Percentiles rank a stretch among this genome's conserved stretches.
phyloP scores from a whole-genome alignment of 2,888 invertebrate species.

The Tubulanus polymorphus region DNA sequence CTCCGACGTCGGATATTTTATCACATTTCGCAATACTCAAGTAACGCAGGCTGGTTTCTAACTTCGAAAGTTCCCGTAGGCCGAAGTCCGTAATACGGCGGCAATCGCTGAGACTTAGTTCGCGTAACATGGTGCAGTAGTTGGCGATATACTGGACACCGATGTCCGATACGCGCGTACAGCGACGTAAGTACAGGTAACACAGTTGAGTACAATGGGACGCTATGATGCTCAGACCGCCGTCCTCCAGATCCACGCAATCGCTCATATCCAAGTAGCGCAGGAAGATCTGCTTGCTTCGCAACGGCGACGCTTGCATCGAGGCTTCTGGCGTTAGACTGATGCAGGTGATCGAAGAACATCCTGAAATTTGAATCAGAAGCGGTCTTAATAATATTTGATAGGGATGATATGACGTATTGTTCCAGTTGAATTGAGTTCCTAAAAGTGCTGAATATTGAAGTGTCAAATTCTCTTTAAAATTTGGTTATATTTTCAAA shows the following conservation, averaged over 20 bases:
- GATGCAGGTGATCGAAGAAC: slow-evolving; percentile 75
- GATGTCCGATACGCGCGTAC: slow-evolving; percentile 83
- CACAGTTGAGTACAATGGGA: slow-evolving; percentile 82
- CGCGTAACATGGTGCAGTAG: slow-evolving; percentile 77
- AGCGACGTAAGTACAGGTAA: slow-evolving; percentile 82
- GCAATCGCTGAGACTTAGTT: slow-evolving; percentile 82
- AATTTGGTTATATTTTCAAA: too few relatives aligned
- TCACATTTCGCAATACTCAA: slow-evolving; percentile 92
- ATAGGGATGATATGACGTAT: too few relatives aligned
- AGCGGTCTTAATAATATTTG: not conserved
- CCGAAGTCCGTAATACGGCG: slow-evolving; percentile 82
- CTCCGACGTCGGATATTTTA: slow-evolving; percentile 76
- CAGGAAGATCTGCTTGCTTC: slow-evolving; percentile 61
- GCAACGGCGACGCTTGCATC: slow-evolving; percentile 40
- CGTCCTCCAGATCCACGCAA: slow-evolving; percentile 78
- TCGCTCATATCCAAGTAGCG: slow-evolving; percentile 89
- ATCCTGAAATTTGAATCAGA: slow-evolving; percentile 57
- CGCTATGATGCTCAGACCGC: slow-evolving; percentile 76
- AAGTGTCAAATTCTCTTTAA: too few relatives aligned
- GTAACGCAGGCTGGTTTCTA: slow-evolving; percentile 84
- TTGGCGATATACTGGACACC: slow-evolving; percentile 88
- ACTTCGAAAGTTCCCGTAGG: slow-evolving; percentile 78
- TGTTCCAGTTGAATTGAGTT: too few relatives aligned
- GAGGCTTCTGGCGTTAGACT: slow-evolving; percentile 47
- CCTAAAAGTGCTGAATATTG: too few relatives aligned